A percentile compares a stretch with the other conserved stretches of the same genome.
Conservation (phyloP, 1,140 invertebrate species). For the Papilio xuthus region DNA sequence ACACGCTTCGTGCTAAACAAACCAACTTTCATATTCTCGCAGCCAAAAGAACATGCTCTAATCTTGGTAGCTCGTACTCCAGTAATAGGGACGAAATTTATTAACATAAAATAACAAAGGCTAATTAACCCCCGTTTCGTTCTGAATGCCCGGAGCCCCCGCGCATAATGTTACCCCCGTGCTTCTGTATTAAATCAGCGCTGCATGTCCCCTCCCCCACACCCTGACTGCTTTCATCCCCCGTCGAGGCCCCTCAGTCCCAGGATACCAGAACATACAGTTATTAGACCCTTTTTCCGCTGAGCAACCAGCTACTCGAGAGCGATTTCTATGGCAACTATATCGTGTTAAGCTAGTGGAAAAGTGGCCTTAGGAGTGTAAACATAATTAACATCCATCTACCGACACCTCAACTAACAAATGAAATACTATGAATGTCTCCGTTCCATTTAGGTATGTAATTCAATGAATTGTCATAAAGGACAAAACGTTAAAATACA, state of each 20-base stretch:
- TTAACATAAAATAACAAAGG: slow-evolving; percentile 78
- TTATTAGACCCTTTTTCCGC: background rate
- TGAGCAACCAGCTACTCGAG: background rate
- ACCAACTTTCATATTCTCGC: slow-evolving; percentile 25
- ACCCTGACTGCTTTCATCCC: background rate
- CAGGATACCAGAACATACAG: slow-evolving; percentile 11
- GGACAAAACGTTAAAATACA: background rate
- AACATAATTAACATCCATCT: background rate
- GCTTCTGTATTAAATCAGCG: slow-evolving; percentile 41
- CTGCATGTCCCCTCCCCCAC: slow-evolving; percentile 24
- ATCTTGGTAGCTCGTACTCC: slow-evolving; percentile 39
- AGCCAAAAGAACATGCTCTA: slow-evolving; percentile 29
- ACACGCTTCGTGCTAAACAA: slow-evolving; percentile 14
- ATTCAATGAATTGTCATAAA: too few relatives aligned
- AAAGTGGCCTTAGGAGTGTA: background rate
- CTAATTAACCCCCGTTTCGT: slow-evolving; percentile 64
- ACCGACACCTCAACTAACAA: background rate
- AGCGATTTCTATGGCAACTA: background rate
- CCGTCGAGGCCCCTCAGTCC: background rate
- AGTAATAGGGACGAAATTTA: slow-evolving; percentile 68
- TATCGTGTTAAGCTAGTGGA: background rate
- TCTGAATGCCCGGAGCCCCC: slow-evolving; percentile 46
- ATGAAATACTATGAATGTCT: too few relatives aligned
- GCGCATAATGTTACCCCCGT: slow-evolving; percentile 62
- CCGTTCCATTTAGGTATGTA: too few relatives aligned